These are phyloP conservation scores for Tachyglossus aculeatus DNA, from an alignment of 2,797 vertebrate species.

Conservation along the genomic window DNA sequence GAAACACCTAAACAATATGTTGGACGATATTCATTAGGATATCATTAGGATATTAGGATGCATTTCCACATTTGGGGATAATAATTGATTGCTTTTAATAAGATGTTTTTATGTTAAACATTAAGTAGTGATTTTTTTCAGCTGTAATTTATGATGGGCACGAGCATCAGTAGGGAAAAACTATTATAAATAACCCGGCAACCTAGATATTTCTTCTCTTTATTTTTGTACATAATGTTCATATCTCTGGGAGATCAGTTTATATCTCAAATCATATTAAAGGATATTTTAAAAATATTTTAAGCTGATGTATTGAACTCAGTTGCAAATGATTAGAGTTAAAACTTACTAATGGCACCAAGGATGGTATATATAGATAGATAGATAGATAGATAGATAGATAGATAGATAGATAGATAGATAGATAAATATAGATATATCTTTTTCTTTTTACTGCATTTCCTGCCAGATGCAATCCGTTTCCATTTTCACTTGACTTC, in stretches of 20 bases:
- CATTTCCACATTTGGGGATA: background rate
- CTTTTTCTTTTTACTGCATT: too few species aligned
- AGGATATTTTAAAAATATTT: too few species aligned
- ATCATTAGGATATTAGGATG: background rate
- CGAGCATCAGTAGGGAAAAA: background rate
- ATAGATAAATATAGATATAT: background rate
- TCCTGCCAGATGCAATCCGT: too few species aligned
- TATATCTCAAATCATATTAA: too few species aligned
- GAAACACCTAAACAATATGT: background rate
- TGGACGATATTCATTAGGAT: background rate
- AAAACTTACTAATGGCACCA: background rate
- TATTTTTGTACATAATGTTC: background rate
- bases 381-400: background rate
- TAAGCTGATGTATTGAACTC: too few species aligned
- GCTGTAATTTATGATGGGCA: background rate
- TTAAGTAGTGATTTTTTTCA: background rate
- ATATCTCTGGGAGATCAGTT: too few species aligned
- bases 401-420: too few species aligned
- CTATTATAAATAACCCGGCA: background rate
- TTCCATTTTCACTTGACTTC: too few species aligned
- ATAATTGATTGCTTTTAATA: background rate
- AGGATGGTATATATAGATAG: background rate
- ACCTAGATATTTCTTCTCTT: background rate
- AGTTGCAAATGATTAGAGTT: too few species aligned
- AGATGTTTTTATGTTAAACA: conserved; percentile 8